Evolutionary conservation across 2,113 vertebrate genomes (phyloP).

Genomic region (Grus americana): DNA sequence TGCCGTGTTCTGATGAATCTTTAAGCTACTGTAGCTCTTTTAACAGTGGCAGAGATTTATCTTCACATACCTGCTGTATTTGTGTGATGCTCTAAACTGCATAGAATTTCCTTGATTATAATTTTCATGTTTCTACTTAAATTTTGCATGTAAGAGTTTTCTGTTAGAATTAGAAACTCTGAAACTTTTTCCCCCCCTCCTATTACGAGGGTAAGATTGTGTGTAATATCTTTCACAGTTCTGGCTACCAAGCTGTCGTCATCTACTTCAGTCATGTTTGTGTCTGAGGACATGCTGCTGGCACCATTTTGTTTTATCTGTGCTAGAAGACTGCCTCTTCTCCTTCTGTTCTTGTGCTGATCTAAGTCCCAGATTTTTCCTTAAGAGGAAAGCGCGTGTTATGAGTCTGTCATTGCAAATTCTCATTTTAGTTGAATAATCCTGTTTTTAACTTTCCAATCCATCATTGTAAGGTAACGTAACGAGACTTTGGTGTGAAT

Average conservation of each 20-base stretch:
- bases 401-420: slow-evolving; percentile 28
- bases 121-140: neutral
- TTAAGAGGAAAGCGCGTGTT: slow-evolving; percentile 1
- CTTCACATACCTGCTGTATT: neutral
- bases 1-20: neutral
- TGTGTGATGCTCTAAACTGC: neutral
- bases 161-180: neutral
- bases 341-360: slow-evolving; percentile 57
- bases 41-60: neutral
- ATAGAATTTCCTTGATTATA: neutral
- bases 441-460: slow-evolving; percentile 1
- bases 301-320: slow-evolving; percentile 61
- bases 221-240: slow-evolving; percentile 58
- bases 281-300: slow-evolving; percentile 59
- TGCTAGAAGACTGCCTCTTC: slow-evolving; percentile 58
- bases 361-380: slow-evolving; percentile 41
- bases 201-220: neutral
- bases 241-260: slow-evolving; percentile 66
- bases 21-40: neutral
- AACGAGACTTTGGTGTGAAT: neutral
- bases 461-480: neutral
- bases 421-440: slow-evolving; percentile 39
- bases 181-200: neutral
- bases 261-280: slow-evolving; percentile 43
- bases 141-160: neutral